Evolutionary conservation across 2,113 vertebrate species (phyloP).

Genomic region (Gymnorhina tibicen): DNA sequence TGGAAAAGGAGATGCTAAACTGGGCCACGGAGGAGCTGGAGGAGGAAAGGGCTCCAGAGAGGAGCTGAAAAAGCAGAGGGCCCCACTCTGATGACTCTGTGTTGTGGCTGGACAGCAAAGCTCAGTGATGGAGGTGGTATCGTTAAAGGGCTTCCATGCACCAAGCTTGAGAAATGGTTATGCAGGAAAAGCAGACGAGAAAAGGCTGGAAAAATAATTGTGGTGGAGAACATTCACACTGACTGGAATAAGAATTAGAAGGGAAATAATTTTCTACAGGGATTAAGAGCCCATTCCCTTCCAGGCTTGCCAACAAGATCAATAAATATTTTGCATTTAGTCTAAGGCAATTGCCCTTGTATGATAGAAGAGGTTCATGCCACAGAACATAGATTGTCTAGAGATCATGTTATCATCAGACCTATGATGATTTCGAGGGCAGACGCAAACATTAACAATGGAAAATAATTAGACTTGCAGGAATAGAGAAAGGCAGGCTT

Average conservation of each 20-base stretch:
- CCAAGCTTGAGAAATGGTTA: conserved; percentile 19
- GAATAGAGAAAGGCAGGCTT: background rate
- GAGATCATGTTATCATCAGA: conserved; percentile 35
- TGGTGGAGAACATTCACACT: conserved; percentile 9
- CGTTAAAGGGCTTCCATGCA: background rate
- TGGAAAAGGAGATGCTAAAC: background rate
- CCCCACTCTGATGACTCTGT: accelerated
- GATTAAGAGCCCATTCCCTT: conserved; percentile 28
- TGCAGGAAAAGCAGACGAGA: background rate
- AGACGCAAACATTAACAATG: background rate
- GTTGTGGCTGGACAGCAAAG: background rate
- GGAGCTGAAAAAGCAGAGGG: background rate
- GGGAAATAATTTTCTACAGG: conserved; percentile 47
- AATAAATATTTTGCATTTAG: conserved; percentile 60
- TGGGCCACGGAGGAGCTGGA: background rate
- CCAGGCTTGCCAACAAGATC: conserved; percentile 22
- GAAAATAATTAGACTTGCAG: background rate
- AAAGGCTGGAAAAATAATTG: conserved; percentile 45
- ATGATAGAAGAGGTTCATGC: conserved; percentile 19
- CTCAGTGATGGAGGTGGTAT: background rate
- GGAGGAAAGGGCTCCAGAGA: background rate
- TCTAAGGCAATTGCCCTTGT: conserved; percentile 29
- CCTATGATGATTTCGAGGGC: background rate
- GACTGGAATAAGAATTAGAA: conserved; percentile 61
- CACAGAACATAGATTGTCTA: conserved; percentile 6